Conservation (phyloP, 2,888 invertebrate species). For the Ophraella communa region DNA sequence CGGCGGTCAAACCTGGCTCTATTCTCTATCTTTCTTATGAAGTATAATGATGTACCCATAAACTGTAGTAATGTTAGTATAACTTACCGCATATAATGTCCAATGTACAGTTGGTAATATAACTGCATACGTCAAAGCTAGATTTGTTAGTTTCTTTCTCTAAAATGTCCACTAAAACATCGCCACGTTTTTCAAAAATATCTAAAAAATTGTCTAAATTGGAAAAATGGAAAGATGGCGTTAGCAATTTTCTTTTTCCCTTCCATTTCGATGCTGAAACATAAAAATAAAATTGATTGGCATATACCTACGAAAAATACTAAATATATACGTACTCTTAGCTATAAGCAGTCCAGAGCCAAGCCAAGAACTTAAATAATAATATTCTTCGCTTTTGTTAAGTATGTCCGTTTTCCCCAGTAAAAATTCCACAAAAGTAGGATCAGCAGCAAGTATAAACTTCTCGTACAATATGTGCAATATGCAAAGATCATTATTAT, state of each 20-base stretch:
- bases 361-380: conserved; percentile 42
- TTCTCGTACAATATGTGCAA: conserved; percentile 25
- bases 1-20: too few species aligned
- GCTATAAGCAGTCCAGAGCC: conserved; percentile 45
- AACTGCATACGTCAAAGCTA: conserved; percentile 67
- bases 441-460: conserved; percentile 57
- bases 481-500: conserved; percentile 30
- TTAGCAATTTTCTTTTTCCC: conserved; percentile 72
- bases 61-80: too few species aligned
- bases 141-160: conserved; percentile 55
- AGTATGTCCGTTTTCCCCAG: conserved; percentile 40
- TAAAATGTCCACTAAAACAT: conserved; percentile 66
- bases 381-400: conserved; percentile 42
- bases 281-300: not conserved
- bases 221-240: conserved; percentile 81
- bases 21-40: too few species aligned
- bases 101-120: conserved; percentile 66
- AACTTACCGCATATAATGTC: conserved; percentile 68
- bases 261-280: conserved; percentile 66
- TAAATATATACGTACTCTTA: conserved; percentile 25
- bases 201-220: conserved; percentile 76
- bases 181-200: conserved; percentile 71
- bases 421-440: conserved; percentile 64
- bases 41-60: too few species aligned
- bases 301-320: too few species aligned